Evolutionary conservation across 2,797 vertebrate species (phyloP), one percentile per base, ranked within the genome.

Genomic region (Aeoliscus strigatus): DNA sequence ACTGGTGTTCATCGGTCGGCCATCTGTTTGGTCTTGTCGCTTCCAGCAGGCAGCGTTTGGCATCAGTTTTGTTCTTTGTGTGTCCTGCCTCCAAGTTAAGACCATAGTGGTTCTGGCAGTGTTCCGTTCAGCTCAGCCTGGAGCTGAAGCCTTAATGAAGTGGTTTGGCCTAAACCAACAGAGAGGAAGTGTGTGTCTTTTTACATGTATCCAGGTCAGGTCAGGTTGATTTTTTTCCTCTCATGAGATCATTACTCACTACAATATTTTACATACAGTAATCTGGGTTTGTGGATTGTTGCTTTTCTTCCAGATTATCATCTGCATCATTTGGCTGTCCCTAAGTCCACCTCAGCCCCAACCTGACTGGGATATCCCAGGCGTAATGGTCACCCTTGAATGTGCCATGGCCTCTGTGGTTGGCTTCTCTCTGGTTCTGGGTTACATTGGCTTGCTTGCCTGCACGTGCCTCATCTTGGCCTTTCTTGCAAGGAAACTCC

Each of bases 361-460:
- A 15, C 58, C 21, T 35, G 79, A 86, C 37, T 51, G 81, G 15
- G 70, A 56, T 12, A 18, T 75, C 21, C 65, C 69, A 2, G 80
- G 82, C 11, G 83, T 69, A 67, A 83, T 80, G 55, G 65, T 88
- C 27, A 80, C 84, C 14, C 60, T 86, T 13, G 32, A 68, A 17
- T 82, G 57, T 50, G 62, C 70, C 18, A 75, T 82, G 64, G 51
- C 56, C 14, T 90, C 87, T 17, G 68, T 81, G 27, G 65, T 72
- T 14, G 86, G 85, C 9, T 88, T 87, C 37, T 63, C 75, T 34
- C 52, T 81, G 74, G 70, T 88, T 16, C 41, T 87, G 24, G 85
- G 85, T 5, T 88, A 87, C 74, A 86, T 87, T 8, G 82, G 85
- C 10, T 54, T 87, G 24, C 48, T 88, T 25, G 83, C 80, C 15